Evolutionary conservation across 2,797 vertebrate genomes (phyloP).

Genomic region (Rhinophrynus dorsalis): DNA sequence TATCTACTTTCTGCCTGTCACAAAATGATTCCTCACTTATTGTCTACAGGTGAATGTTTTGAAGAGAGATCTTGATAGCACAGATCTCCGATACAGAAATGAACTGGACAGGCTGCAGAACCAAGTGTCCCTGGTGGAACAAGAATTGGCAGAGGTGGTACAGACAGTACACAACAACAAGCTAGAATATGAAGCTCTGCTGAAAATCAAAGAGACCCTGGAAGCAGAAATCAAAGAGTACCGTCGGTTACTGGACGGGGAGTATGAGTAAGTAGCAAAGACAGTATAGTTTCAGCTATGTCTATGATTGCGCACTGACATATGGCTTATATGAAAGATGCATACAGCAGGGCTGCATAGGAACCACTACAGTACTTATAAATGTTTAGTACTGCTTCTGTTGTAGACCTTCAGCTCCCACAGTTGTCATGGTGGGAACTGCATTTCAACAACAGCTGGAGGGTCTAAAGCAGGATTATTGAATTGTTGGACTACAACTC

Average conservation of each 20-base stretch:
- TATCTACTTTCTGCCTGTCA: not conserved
- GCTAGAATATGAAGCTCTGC: constrained; percentile 76
- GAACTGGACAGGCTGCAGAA: constrained; percentile 78
- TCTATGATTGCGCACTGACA: too few relatives aligned
- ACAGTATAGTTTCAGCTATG: too few relatives aligned
- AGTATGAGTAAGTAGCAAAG: constrained; percentile 54
- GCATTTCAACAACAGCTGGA: too few relatives aligned
- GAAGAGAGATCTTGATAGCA: constrained; percentile 74
- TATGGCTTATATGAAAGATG: too few relatives aligned
- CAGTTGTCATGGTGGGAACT: too few relatives aligned
- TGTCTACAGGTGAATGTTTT: constrained; percentile 65
- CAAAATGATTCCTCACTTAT: not conserved
- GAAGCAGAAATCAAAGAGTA: constrained; percentile 80
- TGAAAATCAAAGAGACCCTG: constrained; percentile 78
- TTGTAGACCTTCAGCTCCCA: too few relatives aligned
- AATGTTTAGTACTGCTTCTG: too few relatives aligned
- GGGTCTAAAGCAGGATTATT: too few relatives aligned
- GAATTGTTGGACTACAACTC: too few relatives aligned
- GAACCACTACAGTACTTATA: too few relatives aligned
- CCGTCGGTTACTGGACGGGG: constrained; percentile 77
- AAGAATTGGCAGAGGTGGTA: constrained; percentile 73
- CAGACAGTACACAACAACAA: constrained; percentile 79
- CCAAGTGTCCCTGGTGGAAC: constrained; percentile 74
- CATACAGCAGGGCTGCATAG: too few relatives aligned
- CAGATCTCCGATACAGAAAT: constrained; percentile 66